These are phyloP conservation scores for Lonchura striata DNA, from an alignment of 2,113 vertebrate species.

Conservation along the genomic window DNA sequence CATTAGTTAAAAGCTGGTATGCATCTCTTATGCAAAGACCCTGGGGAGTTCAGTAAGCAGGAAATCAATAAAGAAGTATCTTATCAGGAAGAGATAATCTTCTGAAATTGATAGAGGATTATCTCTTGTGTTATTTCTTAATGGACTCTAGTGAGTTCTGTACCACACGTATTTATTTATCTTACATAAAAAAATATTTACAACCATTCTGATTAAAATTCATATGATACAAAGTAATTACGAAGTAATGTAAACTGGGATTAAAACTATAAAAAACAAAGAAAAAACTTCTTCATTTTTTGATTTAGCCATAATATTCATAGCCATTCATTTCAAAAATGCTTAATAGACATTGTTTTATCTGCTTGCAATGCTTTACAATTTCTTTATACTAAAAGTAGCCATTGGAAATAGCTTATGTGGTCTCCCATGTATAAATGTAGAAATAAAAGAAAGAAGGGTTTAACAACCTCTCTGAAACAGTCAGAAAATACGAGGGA, in stretches of 20 bases:
- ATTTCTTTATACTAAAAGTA: background rate
- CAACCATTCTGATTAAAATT: background rate
- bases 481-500: background rate
- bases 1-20: slow-evolving; percentile 23
- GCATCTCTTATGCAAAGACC: background rate
- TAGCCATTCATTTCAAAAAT: background rate
- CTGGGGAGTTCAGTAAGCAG: background rate
- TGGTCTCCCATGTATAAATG: background rate
- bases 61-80: slow-evolving; percentile 17
- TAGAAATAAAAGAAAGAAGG: background rate
- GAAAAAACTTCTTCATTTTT: background rate
- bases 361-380: background rate
- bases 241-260: background rate
- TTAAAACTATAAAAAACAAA: background rate
- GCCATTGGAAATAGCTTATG: background rate
- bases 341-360: background rate
- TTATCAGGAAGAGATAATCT: slow-evolving; percentile 14
- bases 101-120: slow-evolving; percentile 5
- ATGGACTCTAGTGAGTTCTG: background rate
- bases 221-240: background rate
- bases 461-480: background rate
- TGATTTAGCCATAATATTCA: background rate
- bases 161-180: background rate
- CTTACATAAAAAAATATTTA: background rate
- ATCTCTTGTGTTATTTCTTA: background rate